phyloP scores from a whole-genome alignment of 2,113 vertebrate species.

The Camarhynchus parvulus region DNA sequence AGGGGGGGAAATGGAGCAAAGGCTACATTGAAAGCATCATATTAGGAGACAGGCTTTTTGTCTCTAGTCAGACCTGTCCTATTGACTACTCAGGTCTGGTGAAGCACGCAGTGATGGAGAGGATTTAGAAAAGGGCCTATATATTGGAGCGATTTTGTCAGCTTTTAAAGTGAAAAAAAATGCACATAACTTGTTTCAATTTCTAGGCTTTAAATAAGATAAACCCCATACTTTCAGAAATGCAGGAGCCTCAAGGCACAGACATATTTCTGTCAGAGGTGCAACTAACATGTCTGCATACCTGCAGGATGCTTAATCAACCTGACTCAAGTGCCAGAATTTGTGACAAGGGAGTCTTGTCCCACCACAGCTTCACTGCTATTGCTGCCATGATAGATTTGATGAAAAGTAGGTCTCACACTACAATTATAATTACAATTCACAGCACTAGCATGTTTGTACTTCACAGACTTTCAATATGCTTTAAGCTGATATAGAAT shows the following conservation, averaged over 20 bases:
- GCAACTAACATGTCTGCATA: background rate
- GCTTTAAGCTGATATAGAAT: background rate
- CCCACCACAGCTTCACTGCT: background rate
- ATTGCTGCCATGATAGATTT: background rate
- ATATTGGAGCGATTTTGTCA: background rate
- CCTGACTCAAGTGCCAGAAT: background rate
- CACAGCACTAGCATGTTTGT: background rate
- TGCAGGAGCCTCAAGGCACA: background rate
- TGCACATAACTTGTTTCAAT: background rate
- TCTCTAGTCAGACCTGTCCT: background rate
- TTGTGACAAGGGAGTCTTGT: background rate
- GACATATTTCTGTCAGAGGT: slow-evolving; percentile 19
- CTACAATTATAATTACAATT: background rate
- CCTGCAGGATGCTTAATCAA: background rate
- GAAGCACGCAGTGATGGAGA: background rate
- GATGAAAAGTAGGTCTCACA: background rate
- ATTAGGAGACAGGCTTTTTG: background rate
- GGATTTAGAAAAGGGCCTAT: background rate
- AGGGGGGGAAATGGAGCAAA: background rate
- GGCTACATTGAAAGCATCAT: background rate
- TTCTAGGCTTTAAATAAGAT: slow-evolving; percentile 1
- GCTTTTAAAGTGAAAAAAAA: background rate
- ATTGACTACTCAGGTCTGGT: fast-evolving
- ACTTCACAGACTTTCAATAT: background rate
- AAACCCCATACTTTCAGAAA: background rate